Evolutionary conservation across 2,797 vertebrate genomes (phyloP).

Genomic region (Myotis daubentonii): DNA sequence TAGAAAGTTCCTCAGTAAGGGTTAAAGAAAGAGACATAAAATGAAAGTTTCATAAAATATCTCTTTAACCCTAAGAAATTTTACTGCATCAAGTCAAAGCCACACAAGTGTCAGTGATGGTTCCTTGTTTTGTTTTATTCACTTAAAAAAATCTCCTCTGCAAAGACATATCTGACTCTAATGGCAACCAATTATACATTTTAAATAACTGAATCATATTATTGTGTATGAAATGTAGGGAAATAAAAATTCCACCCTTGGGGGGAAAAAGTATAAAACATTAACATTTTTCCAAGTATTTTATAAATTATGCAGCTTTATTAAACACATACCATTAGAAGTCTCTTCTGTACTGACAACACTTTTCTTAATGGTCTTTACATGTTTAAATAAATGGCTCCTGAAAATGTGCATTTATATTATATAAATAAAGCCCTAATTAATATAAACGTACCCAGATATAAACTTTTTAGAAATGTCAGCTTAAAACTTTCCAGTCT

Average conservation of each 20-base stretch:
- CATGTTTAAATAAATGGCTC: constrained; percentile 76
- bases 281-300: constrained; percentile 66
- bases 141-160: not conserved
- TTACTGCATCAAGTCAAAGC: constrained; percentile 61
- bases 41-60: constrained; percentile 25
- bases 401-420: constrained; percentile 77
- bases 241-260: constrained; percentile 64
- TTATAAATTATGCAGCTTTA: constrained; percentile 72
- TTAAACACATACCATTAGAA: constrained; percentile 72
- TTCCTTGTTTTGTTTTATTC: constrained; percentile 46
- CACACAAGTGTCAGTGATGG: not conserved
- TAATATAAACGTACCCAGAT: constrained; percentile 77
- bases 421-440: constrained; percentile 78
- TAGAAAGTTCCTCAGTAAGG: not conserved
- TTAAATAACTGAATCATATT: constrained; percentile 49
- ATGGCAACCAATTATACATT: constrained; percentile 52
- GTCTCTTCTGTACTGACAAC: constrained; percentile 68
- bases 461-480: constrained; percentile 77
- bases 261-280: constrained; percentile 54
- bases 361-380: constrained; percentile 75
- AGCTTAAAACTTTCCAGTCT: constrained; percentile 75
- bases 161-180: constrained; percentile 46
- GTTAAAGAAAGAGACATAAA: constrained; percentile 63
- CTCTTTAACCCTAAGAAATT: constrained; percentile 28
- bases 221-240: not conserved